Evolutionary conservation across 2,888 invertebrate genomes (phyloP).

Genomic region (Spatulosminthurus flaviceps): DNA sequence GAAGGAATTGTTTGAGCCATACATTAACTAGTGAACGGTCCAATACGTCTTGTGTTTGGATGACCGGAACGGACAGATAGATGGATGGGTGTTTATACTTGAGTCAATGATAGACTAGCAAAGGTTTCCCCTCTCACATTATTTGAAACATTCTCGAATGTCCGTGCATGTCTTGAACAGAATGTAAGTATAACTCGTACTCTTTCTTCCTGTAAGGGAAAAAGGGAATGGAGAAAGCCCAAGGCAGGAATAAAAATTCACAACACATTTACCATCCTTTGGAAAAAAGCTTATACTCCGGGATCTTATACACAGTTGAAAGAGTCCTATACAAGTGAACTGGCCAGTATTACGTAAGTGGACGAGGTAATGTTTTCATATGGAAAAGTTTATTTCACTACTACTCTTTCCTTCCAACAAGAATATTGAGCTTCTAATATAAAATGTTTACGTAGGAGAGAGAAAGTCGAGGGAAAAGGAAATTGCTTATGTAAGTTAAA

Average conservation of each 20-base stretch:
- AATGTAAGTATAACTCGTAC: too few relatives aligned
- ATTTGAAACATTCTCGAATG: too few relatives aligned
- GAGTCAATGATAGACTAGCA: conserved; percentile 37
- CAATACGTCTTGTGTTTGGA: conserved; percentile 39
- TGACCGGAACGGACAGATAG: conserved; percentile 44
- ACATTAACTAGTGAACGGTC: conserved; percentile 5
- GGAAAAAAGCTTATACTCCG: background rate
- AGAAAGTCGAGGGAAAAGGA: too few relatives aligned
- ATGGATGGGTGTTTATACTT: conserved; percentile 39
- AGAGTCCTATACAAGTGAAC: too few relatives aligned
- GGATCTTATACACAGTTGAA: too few relatives aligned
- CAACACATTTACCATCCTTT: background rate
- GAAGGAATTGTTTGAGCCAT: conserved; percentile 22
- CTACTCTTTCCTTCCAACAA: background rate
- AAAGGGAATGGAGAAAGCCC: background rate
- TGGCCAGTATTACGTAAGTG: background rate
- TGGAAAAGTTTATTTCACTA: background rate
- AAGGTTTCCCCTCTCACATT: background rate
- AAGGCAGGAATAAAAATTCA: conserved; percentile 20
- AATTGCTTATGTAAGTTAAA: too few relatives aligned
- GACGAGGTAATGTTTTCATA: background rate
- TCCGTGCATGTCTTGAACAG: too few relatives aligned
- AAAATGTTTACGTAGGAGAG: background rate
- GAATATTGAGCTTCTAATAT: background rate
- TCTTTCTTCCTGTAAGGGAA: too few relatives aligned